Evolutionary conservation across 2,888 invertebrate genomes (phyloP), one percentile per base, ranked within the genome.

Genomic region (Uloborus plumipes): DNA sequence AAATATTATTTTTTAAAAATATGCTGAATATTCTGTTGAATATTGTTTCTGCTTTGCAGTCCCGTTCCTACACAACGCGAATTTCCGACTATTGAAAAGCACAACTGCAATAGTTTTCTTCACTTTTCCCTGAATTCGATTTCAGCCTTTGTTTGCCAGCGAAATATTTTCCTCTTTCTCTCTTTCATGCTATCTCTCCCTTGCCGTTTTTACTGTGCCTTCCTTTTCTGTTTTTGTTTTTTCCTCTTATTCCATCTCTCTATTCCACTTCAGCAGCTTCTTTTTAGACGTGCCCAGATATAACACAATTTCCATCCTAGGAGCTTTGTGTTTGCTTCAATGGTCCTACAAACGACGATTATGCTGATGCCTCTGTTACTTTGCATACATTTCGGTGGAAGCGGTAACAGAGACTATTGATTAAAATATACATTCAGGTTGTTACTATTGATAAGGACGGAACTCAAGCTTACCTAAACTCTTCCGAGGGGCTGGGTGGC

Each of bases 341-440:
- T 61, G 72, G 55, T 16, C 72, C 50, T n/a, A 49, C 72, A 62
- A 61, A 61, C 62, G 50, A 2, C 72, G 61, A 62, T 72, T 62
- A 72, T 61, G 62, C 61, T 62, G 49, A 61, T 62, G 62, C 26
- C 31, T 53, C 51, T 26, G 20, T 61, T 62, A 62, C 47, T 72
- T 72, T n/a, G 47, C 18, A 62, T 31, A 51, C 7, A 39, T 39
- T 39, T 39, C 11, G 39, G 39, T 7, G 39, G 11, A 39, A 39
- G 39, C 3, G 9, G 39, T 1, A 39, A 9, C 7, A 11, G 67
- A 75, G 67, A 20, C 18, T 39, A 22, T 59, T 75, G 75, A 75
- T 75, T 75, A 61, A 50, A 67, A 75, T 75, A 75, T 75, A 67
- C 59, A 9, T 9, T 39, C 39, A 39, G 39, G 39, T 39, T 39